Evolutionary conservation across 92 coral and sea anemone genomes (phyloP).

Genomic region (Palythoa grandis): DNA sequence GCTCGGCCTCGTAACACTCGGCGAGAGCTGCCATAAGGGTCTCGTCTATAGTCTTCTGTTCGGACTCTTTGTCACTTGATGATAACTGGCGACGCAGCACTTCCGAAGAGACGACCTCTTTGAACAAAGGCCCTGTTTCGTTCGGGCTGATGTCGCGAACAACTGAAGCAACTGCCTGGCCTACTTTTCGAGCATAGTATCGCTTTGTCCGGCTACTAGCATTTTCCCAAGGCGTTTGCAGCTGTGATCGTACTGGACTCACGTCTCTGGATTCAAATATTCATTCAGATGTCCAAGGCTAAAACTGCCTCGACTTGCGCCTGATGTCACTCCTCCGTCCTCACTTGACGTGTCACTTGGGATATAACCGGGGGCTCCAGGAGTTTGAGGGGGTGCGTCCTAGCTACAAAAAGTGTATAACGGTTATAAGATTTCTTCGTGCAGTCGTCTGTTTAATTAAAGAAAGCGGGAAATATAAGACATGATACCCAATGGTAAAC

Average conservation of each 20-base stretch:
- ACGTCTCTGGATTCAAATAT: slow-evolving; percentile 41
- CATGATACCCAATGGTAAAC: slow-evolving; percentile 32
- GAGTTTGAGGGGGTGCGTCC: slow-evolving; percentile 44
- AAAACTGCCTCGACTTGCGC: slow-evolving; percentile 34
- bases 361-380: slow-evolving; percentile 42
- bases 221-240: slow-evolving; percentile 46
- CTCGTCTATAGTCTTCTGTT: slow-evolving; percentile 50
- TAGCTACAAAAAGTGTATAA: slow-evolving; percentile 36
- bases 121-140: slow-evolving; percentile 49
- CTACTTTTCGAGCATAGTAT: slow-evolving; percentile 45
- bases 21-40: slow-evolving; percentile 56
- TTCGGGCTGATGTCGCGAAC: slow-evolving; percentile 54
- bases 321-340: slow-evolving; percentile 29
- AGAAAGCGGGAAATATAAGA: slow-evolving; percentile 27
- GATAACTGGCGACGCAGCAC: slow-evolving; percentile 45
- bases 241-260: slow-evolving; percentile 47
- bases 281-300: slow-evolving; percentile 40
- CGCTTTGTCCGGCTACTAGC: slow-evolving; percentile 40
- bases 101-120: slow-evolving; percentile 52
- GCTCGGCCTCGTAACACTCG: slow-evolving; percentile 60
- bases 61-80: slow-evolving; percentile 48
- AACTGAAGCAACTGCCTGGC: slow-evolving; percentile 52
- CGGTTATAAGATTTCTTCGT: slow-evolving; percentile 21
- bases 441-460: slow-evolving; percentile 35
- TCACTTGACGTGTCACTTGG: slow-evolving; percentile 44